phyloP scores from a whole-genome alignment of 2,888 invertebrate species.

The Agapetus fuscipes region DNA sequence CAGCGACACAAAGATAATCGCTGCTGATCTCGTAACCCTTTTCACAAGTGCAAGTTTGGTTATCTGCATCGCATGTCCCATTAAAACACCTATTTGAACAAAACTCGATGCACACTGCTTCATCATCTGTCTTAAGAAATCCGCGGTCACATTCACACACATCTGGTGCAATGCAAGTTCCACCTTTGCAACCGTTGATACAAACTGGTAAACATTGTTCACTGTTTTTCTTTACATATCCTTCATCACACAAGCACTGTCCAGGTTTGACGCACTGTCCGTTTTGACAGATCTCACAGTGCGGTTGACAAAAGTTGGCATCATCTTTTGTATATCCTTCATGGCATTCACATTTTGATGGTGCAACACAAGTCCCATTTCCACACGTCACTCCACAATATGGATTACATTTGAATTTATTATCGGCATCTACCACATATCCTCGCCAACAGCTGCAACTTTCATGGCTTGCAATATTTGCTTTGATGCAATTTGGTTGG shows the following conservation, averaged over 20 bases:
- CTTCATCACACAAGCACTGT: slow-evolving; percentile 21
- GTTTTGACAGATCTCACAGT: too few species aligned
- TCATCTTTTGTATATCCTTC: too few species aligned
- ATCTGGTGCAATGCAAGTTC: slow-evolving; percentile 9
- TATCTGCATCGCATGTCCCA: slow-evolving; percentile 28
- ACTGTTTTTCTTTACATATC: slow-evolving; percentile 6
- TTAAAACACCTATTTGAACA: slow-evolving; percentile 25
- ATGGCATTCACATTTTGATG: too few species aligned
- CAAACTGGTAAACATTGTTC: not conserved
- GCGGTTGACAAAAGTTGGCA: too few species aligned
- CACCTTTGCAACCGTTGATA: not conserved
- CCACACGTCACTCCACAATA: slow-evolving; percentile 4
- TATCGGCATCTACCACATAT: slow-evolving; percentile 9
- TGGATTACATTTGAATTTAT: slow-evolving; percentile 6
- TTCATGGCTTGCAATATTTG: slow-evolving; percentile 21
- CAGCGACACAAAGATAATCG: slow-evolving; percentile 12
- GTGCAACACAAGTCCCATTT: slow-evolving; percentile 5
- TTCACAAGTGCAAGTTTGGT: slow-evolving; percentile 32
- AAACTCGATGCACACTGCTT: slow-evolving; percentile 1
- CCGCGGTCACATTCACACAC: slow-evolving; percentile 15
- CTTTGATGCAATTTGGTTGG: slow-evolving; percentile 19
- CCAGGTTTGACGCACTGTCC: too few species aligned
- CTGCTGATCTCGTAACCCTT: slow-evolving; percentile 22
- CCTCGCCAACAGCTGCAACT: slow-evolving; percentile 22
- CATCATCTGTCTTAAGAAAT: slow-evolving; percentile 5